Evolutionary conservation across 2,888 invertebrate species (phyloP).

Genomic region (Acanthococcus lagerstroemiae): DNA sequence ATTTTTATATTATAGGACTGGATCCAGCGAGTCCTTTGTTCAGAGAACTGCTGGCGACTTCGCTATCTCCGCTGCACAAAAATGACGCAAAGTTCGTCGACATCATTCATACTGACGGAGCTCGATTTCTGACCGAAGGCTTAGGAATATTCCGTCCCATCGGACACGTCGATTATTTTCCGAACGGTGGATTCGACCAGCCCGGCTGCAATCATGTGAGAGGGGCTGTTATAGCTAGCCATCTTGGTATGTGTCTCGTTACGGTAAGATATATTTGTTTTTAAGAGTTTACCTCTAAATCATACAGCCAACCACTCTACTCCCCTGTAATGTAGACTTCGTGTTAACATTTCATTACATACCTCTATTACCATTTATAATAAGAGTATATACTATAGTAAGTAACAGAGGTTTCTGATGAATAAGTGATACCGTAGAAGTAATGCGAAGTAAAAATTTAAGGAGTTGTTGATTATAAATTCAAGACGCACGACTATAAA

Average conservation of each 20-base stretch:
- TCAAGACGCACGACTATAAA: no score
- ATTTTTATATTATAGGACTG: conserved; percentile 41
- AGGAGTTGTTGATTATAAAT: no score
- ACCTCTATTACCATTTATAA: no score
- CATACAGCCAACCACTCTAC: no score
- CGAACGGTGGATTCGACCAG: conserved; percentile 52
- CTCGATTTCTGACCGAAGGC: conserved; percentile 50
- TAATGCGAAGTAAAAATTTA: no score
- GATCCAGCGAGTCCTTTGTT: conserved; percentile 53
- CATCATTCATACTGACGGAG: conserved; percentile 58
- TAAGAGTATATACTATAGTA: no score
- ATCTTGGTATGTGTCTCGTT: conserved; percentile 43
- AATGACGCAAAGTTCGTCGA: conserved; percentile 56
- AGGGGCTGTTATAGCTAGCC: conserved; percentile 49
- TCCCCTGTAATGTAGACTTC: no score
- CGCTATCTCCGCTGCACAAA: conserved; percentile 49
- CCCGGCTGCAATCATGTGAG: conserved; percentile 50
- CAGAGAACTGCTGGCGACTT: conserved; percentile 48
- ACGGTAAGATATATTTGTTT: conserved; percentile 17
- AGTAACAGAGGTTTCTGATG: no score
- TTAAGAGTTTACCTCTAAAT: no score
- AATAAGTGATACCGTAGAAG: no score
- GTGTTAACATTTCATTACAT: no score
- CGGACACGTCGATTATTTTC: conserved; percentile 52
- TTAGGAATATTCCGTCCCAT: conserved; percentile 50